Percentiles rank a stretch among this genome's conserved stretches.
Evolutionary conservation across 2,113 vertebrate species (phyloP).

Genomic region (Anser cygnoides): DNA sequence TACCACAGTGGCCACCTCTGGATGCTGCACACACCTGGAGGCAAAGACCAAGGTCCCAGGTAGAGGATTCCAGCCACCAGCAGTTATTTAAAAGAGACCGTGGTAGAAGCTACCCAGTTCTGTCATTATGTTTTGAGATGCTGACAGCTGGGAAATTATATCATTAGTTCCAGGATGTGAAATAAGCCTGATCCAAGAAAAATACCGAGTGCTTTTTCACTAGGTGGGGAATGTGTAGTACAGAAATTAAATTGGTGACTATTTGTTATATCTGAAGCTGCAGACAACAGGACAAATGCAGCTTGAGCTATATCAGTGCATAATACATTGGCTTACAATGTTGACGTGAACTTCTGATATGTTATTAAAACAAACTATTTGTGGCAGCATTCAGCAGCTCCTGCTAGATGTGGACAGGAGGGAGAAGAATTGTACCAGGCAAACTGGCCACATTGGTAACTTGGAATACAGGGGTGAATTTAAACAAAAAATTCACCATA

Average conservation of each 20-base stretch:
- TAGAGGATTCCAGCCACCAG: background rate
- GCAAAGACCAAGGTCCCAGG: background rate
- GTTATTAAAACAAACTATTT: background rate
- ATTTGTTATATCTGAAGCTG: background rate
- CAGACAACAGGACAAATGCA: background rate
- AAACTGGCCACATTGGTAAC: background rate
- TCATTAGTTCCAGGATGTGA: background rate
- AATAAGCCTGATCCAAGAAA: background rate
- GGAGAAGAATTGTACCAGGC: background rate
- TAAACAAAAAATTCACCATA: background rate
- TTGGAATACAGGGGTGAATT: background rate
- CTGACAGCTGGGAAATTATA: background rate
- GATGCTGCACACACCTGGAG: background rate
- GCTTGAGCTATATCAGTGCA: background rate
- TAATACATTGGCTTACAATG: background rate
- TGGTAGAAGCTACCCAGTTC: background rate
- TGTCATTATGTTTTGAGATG: background rate
- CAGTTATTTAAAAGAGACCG: background rate
- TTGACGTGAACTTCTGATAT: background rate
- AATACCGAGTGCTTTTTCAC: background rate
- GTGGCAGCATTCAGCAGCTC: background rate
- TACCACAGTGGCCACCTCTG: background rate
- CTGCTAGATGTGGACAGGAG: background rate
- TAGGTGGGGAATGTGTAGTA: background rate
- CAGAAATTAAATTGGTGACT: background rate